Percentiles rank a stretch among this genome's conserved stretches.
phyloP scores from a whole-genome alignment of 2,113 vertebrate genomes.

The Lophochroa leadbeateri region DNA sequence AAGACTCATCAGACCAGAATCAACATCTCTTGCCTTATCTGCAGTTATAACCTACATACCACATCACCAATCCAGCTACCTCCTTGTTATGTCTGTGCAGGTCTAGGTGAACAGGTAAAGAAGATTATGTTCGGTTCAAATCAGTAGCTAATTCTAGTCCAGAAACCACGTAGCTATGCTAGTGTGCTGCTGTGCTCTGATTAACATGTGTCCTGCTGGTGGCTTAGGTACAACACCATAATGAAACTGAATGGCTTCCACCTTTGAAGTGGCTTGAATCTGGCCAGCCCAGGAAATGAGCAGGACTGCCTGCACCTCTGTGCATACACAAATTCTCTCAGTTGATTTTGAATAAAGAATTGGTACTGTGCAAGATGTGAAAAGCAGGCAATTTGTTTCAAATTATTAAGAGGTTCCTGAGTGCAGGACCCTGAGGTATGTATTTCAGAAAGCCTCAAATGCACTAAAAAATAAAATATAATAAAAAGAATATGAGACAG shows the following conservation, averaged over 20 bases:
- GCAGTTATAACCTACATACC: background rate
- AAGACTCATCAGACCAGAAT: background rate
- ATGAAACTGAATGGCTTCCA: background rate
- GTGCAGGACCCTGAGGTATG: background rate
- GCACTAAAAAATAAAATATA: background rate
- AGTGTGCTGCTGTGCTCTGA: background rate
- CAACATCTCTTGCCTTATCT: background rate
- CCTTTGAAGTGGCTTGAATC: background rate
- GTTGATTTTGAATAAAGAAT: background rate
- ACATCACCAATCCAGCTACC: background rate
- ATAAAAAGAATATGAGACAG: background rate
- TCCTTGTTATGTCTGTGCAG: background rate
- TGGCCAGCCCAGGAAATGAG: background rate
- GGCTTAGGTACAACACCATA: background rate
- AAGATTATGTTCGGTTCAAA: background rate
- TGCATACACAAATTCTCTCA: background rate
- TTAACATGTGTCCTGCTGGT: background rate
- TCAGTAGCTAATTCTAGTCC: background rate
- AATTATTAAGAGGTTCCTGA: background rate
- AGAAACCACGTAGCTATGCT: background rate
- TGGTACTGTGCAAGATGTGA: background rate
- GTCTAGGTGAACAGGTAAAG: background rate
- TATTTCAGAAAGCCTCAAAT: background rate
- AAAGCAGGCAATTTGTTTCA: background rate
- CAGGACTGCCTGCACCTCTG: background rate